Evolutionary conservation across 2,113 vertebrate species (phyloP).

Genomic region (Saiga tatarica): DNA sequence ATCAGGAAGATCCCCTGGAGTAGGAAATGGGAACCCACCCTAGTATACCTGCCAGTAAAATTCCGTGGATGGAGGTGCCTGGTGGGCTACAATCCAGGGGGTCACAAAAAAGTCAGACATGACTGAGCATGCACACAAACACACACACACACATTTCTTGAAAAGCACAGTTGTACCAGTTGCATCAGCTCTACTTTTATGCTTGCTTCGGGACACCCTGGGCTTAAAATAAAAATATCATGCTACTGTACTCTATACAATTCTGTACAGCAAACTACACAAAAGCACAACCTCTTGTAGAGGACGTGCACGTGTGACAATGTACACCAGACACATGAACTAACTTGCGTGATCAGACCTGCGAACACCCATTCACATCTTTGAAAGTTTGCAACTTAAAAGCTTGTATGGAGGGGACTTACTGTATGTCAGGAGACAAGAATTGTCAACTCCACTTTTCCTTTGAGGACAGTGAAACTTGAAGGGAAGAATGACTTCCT

Average conservation of each 20-base stretch:
- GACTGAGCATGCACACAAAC: not conserved
- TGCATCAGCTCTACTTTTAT: not conserved
- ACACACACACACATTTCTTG: not conserved
- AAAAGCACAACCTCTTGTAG: not conserved
- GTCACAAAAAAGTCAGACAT: not conserved
- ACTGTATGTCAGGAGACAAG: not conserved
- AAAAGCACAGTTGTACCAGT: not conserved
- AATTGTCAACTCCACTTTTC: not conserved
- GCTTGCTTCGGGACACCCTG: not conserved
- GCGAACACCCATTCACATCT: not conserved
- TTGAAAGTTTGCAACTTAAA: not conserved
- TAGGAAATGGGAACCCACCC: not conserved
- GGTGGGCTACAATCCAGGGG: not conserved
- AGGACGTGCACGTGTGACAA: not conserved
- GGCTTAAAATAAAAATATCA: not conserved
- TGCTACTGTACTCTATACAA: not conserved
- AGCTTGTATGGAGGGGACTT: not conserved
- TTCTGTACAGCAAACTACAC: not conserved
- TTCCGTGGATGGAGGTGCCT: not conserved
- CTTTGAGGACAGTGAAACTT: accelerated
- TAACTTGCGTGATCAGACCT: accelerated
- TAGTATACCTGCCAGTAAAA: not conserved
- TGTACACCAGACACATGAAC: not conserved
- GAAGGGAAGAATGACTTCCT: not conserved
- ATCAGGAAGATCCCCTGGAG: not conserved